Evolutionary conservation across 2,797 vertebrate species (phyloP), one percentile per base, ranked within the genome.

Genomic region (Oreonectes daqikongensis): DNA sequence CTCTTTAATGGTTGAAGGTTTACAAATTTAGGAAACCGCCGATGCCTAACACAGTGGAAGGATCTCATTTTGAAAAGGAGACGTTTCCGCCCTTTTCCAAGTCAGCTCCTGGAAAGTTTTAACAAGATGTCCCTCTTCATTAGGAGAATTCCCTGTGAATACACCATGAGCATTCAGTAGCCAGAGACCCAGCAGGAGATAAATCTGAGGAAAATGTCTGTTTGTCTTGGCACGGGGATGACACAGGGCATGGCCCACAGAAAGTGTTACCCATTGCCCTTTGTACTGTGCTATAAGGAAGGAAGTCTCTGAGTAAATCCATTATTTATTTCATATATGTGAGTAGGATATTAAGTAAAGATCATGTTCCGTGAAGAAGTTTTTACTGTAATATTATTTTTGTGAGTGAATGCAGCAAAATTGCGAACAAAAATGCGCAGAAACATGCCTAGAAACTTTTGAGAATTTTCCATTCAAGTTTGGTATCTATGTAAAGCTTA

Each of bases 21-120:
- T 81, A 89, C 83, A 88, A 75, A 90, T 88, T 87, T 85, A 89
- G 89, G 86, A 91, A 89, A 82, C 55, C 80, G 42, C 82, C 32
- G 67, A 69, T 59, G 79, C 80, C 84, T 84, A 85, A 89, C 84
- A 83, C 87, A 80, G 81, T 32, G 81, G 70, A 67, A 67, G 83
- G 59, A 82, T 82, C 77, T 78, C 59, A 38, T 85, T 86, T 86
- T 75, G 66, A 60, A 46, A 69, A 69, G 42, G 79, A 78, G 80
- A 63, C 75, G 79, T 85, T 88, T 89, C 84, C 84, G 84, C 75
- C 84, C 85, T 77, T 86, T 85, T 80, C 68, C 73, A 67, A 81
- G 61, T 72, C 63, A 77, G 81, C 82, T 85, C 84, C 86, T 89
- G 89, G 88, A 90, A 88, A 88, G 78, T 85, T 85, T 88, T 85